Evolutionary conservation across 92 coral and sea anemone genomes (phyloP), one percentile per base, ranked within the genome.

Genomic region (Porites lobata): DNA sequence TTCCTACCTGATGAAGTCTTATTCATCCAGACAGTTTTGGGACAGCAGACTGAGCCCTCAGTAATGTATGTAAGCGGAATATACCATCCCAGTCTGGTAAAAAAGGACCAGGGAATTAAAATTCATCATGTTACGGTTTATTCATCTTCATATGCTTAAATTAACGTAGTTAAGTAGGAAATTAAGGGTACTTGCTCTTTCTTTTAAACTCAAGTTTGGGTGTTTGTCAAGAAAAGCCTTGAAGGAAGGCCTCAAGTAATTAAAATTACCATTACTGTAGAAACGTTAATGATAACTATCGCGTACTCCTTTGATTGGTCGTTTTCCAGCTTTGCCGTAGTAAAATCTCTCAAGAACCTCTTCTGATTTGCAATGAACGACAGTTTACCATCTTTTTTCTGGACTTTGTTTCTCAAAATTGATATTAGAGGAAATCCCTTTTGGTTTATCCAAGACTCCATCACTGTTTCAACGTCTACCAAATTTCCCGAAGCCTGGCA

Each of bases 371-470:
- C 96, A 2, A 79, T 68, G 63, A 85, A 50, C 43, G 88, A 74
- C 54, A 81, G 50, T 20, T 65, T 51, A 2, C 89, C 90, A 51
- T 79, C 92, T 56, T 90, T 85, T 78, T 79, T 89, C 65, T 84
- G 89, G 10, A 19, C 22, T 4, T 8, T 85, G 43, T 62, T 85
- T 11, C 89, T 79, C 50, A 72, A 67, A 32, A 94, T 65, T 0
- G 94, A 80, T 18, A 94, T 89, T 12, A 94, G 85, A 65, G 96
- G 96, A 68, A 87, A 94, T 72, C 96, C 96, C 56, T 91, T 88
- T 72, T 91, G 91, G 10, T 79, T 85, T 43, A 91, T 77, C 96
- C 96, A 94, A 22, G 94, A 87, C 76, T 91, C 93, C 96, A 94
- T 94, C 19, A 94, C 85, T 12, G 85, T 87, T 80, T 83, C 86